Evolutionary conservation across 2,113 vertebrate species (phyloP).

Genomic region (Dasyurus viverrinus): DNA sequence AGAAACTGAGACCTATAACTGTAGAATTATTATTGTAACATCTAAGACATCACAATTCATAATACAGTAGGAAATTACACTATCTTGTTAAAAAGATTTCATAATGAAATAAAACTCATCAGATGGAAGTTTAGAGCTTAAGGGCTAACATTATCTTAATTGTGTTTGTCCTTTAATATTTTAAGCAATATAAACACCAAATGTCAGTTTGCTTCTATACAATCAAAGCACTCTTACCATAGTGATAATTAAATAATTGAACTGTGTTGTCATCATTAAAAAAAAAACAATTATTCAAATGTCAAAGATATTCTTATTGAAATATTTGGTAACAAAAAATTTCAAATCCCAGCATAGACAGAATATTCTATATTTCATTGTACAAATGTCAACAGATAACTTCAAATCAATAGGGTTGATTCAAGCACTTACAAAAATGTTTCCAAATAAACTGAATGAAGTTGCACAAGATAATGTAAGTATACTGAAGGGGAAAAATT

Average conservation of each 20-base stretch:
- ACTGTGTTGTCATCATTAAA: neutral
- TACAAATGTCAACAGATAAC: neutral
- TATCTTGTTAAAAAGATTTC: neutral
- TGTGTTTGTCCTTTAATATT: neutral
- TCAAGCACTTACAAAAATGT: neutral
- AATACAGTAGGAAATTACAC: neutral
- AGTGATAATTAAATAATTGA: neutral
- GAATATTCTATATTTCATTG: neutral
- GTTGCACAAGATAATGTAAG: neutral
- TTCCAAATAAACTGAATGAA: neutral
- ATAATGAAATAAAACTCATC: neutral
- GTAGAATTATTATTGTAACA: neutral
- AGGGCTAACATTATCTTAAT: neutral
- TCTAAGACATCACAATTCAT: neutral
- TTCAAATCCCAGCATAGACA: neutral
- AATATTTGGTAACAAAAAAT: neutral
- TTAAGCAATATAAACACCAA: neutral
- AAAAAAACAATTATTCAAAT: neutral
- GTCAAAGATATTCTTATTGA: neutral
- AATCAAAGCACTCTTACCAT: neutral
- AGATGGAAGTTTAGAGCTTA: neutral
- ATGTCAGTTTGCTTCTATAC: neutral
- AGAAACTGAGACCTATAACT: neutral
- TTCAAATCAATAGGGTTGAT: neutral
- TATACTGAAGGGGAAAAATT: neutral